Evolutionary conservation across 2,888 invertebrate species (phyloP), one percentile per base, ranked within the genome.

Genomic region (Aromia moschata): DNA sequence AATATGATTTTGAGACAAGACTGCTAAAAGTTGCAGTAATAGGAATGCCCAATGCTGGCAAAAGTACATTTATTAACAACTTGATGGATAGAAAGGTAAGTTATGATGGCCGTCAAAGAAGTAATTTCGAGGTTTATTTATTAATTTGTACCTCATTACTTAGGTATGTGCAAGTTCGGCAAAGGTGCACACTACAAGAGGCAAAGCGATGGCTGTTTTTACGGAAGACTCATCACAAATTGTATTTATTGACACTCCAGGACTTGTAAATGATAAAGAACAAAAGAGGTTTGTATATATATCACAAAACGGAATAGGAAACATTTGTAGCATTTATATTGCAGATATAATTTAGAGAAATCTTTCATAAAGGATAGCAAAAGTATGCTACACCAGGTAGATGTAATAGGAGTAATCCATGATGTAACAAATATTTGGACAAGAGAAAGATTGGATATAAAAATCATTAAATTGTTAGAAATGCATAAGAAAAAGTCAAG

Each of bases 1-100:
- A 44, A 1, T 20, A 7, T 15, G 41, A 46, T 54, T 31, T 16
- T 43, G 44, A 58, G 7, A 63, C 57, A n/a, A 81, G 75, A 81
- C 76, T 87, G n/a, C 80, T 89, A 4, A 88, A 87, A 80, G 88
- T 95, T 17, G 93, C 96, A 4, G 89, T 98, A 15, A 87, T 98
- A 67, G 98, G 98, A 1, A 84, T 91, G 10, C 98, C 98, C 2
- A 98, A 98, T 85, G 91, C 90, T 46, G 98, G 98, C 18, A 98
- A 98, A 80, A 98, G 98, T 76, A 96, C 97, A 0, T 84, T 98
- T 20, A 92, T 96, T 20, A 98, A 98, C 81, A 86, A 87, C 72
- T 84, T 98, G 16, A 85, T 93, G 52, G 88, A 91, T 63, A 86
- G 92, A 78, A 88, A 89, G 79, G 94, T 94, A 7, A 33, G 15